Base-by-base conservation (phyloP, 1,140 invertebrate species). In the Alviniconcha marisindica region DNA sequence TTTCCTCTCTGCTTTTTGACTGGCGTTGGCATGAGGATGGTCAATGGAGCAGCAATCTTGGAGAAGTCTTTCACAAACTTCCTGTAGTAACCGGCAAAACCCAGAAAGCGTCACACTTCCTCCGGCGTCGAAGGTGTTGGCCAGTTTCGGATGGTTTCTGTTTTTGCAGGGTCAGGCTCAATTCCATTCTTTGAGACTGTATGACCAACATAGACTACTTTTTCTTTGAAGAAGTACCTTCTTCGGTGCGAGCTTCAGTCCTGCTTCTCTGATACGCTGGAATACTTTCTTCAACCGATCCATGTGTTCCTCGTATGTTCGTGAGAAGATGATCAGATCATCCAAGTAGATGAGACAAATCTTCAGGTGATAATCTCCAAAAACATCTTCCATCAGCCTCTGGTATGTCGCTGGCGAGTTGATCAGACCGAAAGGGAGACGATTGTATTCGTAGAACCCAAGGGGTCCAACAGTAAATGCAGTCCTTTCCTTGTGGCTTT, bases 41-140 rank as follows among this genome's bases (percentile, higher is more conserved):
- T 83, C 38, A 95, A 84, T 42, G 91, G 86, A 54, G 82, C 84
- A 12, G 91, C 92, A 18, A 91, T 79, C 84, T 89, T 83, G 31
- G 92, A 84, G 84, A 84, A 87, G 51, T 83, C 81, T 77, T 86
- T 91, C 38, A 94, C 88, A 84, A 93, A 94, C 83, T 88, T 87
- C 2, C 90, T 54, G 84, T 92, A 92, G 84, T 93, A 94, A 63
- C 91, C 90, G 66, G 91, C 81, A 31, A 95, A 84, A 0, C 94
- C 94, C 3, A 94, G 40, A 83, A 95, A 94, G 21, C 88, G 40
- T 51, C 92, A 84, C 0, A 94, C 51, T 60, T 93, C 90, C 54
- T 91, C 91, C 7, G 88, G 81, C 79, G 83, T 91, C 69, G 78
- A 88, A 40, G 87, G 86, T 21, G 24, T 48, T 36, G 89, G 84